Percentiles rank a stretch among this genome's conserved stretches.
Evolutionary conservation across 2,888 invertebrate genomes (phyloP).

Genomic region (Diachrysia chrysitis): DNA sequence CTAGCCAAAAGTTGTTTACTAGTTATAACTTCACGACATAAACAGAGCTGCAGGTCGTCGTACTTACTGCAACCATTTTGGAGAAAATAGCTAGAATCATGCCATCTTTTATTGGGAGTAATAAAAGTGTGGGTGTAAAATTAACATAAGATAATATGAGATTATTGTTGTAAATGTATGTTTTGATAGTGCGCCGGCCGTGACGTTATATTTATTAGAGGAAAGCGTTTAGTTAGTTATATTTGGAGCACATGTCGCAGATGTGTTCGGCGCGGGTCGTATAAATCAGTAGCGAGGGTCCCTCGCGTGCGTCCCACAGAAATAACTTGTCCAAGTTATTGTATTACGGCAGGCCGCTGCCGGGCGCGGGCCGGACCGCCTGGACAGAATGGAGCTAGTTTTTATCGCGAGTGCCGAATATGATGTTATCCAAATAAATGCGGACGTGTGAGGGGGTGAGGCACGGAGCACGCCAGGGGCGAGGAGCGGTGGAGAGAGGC

Average conservation of each 20-base stretch:
- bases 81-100: too few relatives aligned
- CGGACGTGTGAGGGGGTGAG: constrained; percentile 19
- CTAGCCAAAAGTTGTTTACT: too few relatives aligned
- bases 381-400: constrained; percentile 52
- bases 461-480: background rate
- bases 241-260: constrained; percentile 38
- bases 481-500: too few relatives aligned
- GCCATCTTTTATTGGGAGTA: too few relatives aligned
- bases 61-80: too few relatives aligned
- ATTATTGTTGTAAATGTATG: too few relatives aligned
- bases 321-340: constrained; percentile 54
- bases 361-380: constrained; percentile 29
- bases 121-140: too few relatives aligned
- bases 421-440: constrained; percentile 54
- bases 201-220: background rate
- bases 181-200: too few relatives aligned
- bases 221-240: background rate
- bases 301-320: constrained; percentile 31
- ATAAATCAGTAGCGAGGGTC: constrained; percentile 41
- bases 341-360: constrained; percentile 26
- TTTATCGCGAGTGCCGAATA: constrained; percentile 50
- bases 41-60: too few relatives aligned
- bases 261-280: constrained; percentile 29
- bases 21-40: too few relatives aligned
- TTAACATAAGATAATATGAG: too few relatives aligned